Percentiles rank a stretch among this genome's conserved stretches.
Evolutionary conservation across 2,113 vertebrate genomes (phyloP).

Genomic region (Sciurus niger): DNA sequence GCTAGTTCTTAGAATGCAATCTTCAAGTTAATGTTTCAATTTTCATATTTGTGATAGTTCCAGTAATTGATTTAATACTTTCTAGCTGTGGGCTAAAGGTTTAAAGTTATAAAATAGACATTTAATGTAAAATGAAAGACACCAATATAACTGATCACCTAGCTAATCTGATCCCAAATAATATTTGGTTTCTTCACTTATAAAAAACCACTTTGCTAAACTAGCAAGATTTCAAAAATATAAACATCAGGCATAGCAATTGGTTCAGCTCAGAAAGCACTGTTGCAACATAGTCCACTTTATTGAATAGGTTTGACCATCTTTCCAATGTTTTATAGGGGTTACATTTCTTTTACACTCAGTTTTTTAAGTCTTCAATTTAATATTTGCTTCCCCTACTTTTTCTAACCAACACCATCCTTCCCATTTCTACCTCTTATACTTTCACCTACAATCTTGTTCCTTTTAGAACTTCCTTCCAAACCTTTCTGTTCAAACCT

Average conservation of each 20-base stretch:
- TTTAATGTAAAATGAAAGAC: background rate
- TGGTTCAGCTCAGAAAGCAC: background rate
- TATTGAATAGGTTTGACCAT: background rate
- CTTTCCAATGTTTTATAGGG: background rate
- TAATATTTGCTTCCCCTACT: background rate
- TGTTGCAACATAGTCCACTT: background rate
- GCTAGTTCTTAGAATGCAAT: background rate
- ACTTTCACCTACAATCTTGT: background rate
- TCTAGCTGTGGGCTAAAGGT: background rate
- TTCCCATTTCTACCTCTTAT: background rate
- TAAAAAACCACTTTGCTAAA: background rate
- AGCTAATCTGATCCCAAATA: background rate
- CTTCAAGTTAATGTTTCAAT: background rate
- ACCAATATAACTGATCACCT: background rate
- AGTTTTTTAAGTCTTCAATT: background rate
- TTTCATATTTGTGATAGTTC: background rate
- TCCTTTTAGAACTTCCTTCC: slow-evolving; percentile 14
- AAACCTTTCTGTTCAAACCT: background rate
- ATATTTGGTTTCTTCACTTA: background rate
- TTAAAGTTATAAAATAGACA: background rate
- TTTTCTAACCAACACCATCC: background rate
- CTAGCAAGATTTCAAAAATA: slow-evolving; percentile 26
- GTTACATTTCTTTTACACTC: background rate
- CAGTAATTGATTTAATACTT: background rate
- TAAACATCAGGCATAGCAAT: background rate